These are phyloP conservation scores for Microcebus lehilahytsara DNA, from an alignment of 2,113 vertebrate species.

Conservation along the genomic window DNA sequence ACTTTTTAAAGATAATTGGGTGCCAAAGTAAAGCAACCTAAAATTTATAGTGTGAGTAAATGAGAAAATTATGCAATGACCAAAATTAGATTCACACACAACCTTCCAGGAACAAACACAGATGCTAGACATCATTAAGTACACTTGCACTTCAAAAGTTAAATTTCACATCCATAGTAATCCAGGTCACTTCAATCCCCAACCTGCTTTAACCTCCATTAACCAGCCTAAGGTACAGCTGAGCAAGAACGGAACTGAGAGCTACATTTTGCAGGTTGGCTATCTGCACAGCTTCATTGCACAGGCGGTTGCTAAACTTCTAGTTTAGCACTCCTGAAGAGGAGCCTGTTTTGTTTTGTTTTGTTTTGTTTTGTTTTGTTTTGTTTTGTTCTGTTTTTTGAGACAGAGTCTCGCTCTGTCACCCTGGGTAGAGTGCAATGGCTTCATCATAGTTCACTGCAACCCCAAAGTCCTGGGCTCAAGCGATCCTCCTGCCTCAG, in stretches of 20 bases:
- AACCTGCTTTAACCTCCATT: background rate
- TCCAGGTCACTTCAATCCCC: background rate
- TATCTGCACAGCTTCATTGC: background rate
- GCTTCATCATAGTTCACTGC: too few relatives aligned
- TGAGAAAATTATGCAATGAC: background rate
- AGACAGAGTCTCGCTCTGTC: too few relatives aligned
- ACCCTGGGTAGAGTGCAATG: too few relatives aligned
- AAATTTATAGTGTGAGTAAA: background rate
- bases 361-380: too few relatives aligned
- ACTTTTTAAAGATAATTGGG: slow-evolving; percentile 4
- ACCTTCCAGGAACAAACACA: background rate
- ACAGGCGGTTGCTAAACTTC: background rate
- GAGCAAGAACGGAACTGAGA: background rate
- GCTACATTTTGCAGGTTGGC: background rate
- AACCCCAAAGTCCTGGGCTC: too few relatives aligned
- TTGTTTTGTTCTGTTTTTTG: too few relatives aligned
- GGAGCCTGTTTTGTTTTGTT: background rate
- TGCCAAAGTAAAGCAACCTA: background rate
- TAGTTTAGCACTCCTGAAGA: background rate
- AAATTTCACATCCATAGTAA: background rate
- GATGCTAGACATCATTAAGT: background rate
- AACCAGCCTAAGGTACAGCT: background rate
- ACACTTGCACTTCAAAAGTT: background rate
- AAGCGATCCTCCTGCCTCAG: too few relatives aligned
- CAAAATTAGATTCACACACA: background rate